phyloP scores from a whole-genome alignment of 1,140 invertebrate genomes.

The Melanaphis sacchari region DNA sequence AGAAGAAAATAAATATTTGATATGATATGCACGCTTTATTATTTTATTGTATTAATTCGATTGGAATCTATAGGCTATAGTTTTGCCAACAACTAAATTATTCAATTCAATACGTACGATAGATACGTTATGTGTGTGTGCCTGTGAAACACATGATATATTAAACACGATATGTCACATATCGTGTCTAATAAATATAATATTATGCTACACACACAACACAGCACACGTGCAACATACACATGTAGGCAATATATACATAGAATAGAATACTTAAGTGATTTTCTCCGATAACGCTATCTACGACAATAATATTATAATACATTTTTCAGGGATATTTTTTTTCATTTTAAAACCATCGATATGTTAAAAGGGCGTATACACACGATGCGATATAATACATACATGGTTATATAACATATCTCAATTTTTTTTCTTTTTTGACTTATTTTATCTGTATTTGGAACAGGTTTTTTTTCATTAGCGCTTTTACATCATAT shows the following conservation, averaged over 20 bases:
- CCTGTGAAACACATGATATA: not conserved
- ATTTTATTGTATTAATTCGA: no score
- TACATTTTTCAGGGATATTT: not conserved
- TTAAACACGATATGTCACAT: not conserved
- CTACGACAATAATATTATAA: not conserved
- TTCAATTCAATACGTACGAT: not conserved
- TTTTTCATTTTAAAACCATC: not conserved
- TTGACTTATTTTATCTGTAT: not conserved
- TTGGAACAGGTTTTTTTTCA: not conserved
- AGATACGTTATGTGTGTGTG: not conserved
- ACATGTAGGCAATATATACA: not conserved
- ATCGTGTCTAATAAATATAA: not conserved
- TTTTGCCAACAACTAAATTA: not conserved
- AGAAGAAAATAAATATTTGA: no score
- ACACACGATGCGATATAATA: not conserved
- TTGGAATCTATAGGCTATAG: not conserved
- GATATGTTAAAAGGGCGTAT: not conserved
- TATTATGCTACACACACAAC: not conserved
- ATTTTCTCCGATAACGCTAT: slow-evolving; percentile 20
- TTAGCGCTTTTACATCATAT: not conserved
- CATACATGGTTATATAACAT: not conserved
- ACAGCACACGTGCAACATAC: not conserved
- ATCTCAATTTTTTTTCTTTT: not conserved
- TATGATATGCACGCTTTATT: not conserved
- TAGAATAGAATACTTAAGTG: not conserved